Evolutionary conservation across 2,113 vertebrate genomes (phyloP), one percentile per base, ranked within the genome.

Genomic region (Chitala chitala): DNA sequence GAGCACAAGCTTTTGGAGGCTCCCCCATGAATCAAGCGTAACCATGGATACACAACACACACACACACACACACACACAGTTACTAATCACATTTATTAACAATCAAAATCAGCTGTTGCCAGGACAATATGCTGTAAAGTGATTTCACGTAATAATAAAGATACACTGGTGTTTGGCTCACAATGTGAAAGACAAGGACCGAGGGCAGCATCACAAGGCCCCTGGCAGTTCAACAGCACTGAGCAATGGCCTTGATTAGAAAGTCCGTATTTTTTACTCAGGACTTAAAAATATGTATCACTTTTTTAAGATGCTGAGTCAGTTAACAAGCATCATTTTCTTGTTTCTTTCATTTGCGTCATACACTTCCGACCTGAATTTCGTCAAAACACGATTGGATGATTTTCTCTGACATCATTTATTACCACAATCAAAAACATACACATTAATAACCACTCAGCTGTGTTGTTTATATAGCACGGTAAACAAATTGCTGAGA

Each of bases 401-500:
- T 12, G 26, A 64, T 38, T 5, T 17, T 7, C n/a, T 44, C 20
- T 75, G 74, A 75, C 74, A 68, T 75, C 66, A 70, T 61, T 75
- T 33, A 48, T 48, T 61, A 44, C 44, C 54, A 22, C 55, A 24
- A 46, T 20, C 10, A 24, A 50, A 73, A 70, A 36, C 13, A 48
- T 75, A 75, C 22, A 70, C 54, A 70, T 38, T 8, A n/a, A 22
- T 69, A 69, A 59, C 50, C 42, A 70, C 22, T 54, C 50, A 61
- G 74, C 40, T 53, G 44, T 50, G 55, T 75, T 63, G 74, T 75
- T 69, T 75, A 59, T 59, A 36, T 20, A 33, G 4, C 5, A 31
- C 42, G 51, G 55, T 36, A 50, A 59, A 70, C 68, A 75, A 70
- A 58, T 44, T 61, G 54, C 26, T 13, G 24, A 48, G 54, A 75